Evolutionary conservation across 2,113 vertebrate genomes (phyloP).

Genomic region (Phalacrocorax brasilianus): DNA sequence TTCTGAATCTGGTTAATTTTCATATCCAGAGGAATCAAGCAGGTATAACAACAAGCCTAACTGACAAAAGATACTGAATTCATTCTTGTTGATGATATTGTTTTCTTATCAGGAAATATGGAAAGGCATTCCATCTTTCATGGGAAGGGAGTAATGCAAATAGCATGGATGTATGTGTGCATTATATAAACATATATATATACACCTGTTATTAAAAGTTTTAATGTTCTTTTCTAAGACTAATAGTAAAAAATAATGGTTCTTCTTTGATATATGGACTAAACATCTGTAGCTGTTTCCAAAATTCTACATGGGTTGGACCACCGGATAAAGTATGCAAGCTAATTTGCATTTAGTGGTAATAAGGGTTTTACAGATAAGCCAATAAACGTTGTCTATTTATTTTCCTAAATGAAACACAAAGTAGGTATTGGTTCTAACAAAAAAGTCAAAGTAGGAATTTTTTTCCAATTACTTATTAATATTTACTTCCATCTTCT

Average conservation of each 20-base stretch:
- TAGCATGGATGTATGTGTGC: accelerated
- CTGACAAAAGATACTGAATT: neutral
- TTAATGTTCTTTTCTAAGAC: neutral
- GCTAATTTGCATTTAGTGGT: neutral
- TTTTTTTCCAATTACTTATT: neutral
- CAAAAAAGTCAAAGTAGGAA: neutral
- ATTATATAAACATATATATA: too few species aligned
- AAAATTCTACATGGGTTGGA: neutral
- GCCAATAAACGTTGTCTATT: neutral
- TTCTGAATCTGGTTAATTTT: neutral
- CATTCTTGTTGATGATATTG: accelerated
- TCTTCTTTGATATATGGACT: neutral
- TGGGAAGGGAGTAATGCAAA: accelerated
- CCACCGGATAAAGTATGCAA: neutral
- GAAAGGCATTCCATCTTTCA: accelerated
- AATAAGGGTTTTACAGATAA: neutral
- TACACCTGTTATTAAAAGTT: neutral
- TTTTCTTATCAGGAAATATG: neutral
- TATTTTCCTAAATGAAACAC: neutral
- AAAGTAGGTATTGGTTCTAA: neutral
- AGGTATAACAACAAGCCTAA: neutral
- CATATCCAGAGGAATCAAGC: neutral
- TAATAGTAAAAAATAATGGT: neutral
- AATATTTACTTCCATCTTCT: neutral
- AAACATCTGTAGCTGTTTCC: neutral